Conservation (phyloP, 1,140 invertebrate genomes). For the Paraescarpia echinospica region DNA sequence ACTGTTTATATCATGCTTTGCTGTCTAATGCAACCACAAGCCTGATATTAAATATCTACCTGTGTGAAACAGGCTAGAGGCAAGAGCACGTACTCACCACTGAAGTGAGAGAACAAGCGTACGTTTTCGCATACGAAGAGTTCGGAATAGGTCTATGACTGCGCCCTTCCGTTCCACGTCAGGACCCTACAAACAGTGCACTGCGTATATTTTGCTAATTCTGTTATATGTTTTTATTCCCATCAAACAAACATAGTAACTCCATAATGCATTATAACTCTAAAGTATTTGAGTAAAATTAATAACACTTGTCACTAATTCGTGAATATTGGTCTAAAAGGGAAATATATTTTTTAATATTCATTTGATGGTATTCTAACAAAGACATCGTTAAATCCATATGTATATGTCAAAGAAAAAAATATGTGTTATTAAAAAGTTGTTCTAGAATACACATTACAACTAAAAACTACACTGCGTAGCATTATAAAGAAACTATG, state of each 20-base stretch:
- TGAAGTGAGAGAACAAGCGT: not conserved
- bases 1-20: not conserved
- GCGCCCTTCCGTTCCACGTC: constrained; percentile 9
- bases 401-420: not conserved
- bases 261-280: not conserved
- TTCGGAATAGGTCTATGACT: constrained; percentile 3
- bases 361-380: not conserved
- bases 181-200: not conserved
- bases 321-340: not conserved
- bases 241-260: not conserved
- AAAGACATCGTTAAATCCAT: not conserved
- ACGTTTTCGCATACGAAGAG: not conserved
- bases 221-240: not conserved
- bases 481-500: too few relatives aligned
- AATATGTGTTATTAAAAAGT: not conserved
- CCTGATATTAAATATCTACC: too few relatives aligned
- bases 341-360: not conserved
- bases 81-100: not conserved
- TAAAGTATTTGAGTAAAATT: not conserved
- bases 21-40: not conserved
- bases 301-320: not conserved
- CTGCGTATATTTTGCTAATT: not conserved
- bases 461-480: too few relatives aligned
- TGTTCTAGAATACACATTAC: not conserved
- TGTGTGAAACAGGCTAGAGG: not conserved